A percentile compares a stretch with the other conserved stretches of the same genome.
phyloP scores from a whole-genome alignment of 2,113 vertebrate species.

The Mormyrus lacerda region DNA sequence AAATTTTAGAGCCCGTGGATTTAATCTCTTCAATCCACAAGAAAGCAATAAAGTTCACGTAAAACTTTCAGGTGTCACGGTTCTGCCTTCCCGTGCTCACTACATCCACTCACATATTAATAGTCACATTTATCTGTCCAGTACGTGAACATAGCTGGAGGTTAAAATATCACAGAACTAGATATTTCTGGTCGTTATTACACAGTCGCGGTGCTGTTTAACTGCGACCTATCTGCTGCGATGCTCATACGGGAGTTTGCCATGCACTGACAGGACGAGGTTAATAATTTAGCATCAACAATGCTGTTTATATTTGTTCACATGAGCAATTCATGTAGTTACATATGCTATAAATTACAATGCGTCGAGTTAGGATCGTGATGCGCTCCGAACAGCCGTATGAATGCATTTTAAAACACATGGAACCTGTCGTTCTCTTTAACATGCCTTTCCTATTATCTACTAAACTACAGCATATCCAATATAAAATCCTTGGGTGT shows the following conservation, averaged over 20 bases:
- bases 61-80: background rate
- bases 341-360: background rate
- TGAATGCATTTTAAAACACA: background rate
- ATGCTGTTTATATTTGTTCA: background rate
- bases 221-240: background rate
- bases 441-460: background rate
- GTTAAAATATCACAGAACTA: slow-evolving; percentile 8
- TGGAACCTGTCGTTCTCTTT: background rate
- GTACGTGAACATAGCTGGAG: background rate
- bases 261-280: background rate
- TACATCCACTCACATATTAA: background rate
- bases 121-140: background rate
- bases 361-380: background rate
- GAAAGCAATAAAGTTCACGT: background rate
- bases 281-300: background rate
- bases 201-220: background rate
- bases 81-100: background rate
- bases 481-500: background rate
- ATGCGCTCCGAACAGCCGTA: background rate
- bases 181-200: background rate
- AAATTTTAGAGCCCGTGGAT: background rate
- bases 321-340: background rate
- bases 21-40: background rate
- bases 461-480: background rate
- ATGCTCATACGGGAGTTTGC: background rate